Evolutionary conservation across 2,888 invertebrate species (phyloP).

Genomic region (Andrena marginata): DNA sequence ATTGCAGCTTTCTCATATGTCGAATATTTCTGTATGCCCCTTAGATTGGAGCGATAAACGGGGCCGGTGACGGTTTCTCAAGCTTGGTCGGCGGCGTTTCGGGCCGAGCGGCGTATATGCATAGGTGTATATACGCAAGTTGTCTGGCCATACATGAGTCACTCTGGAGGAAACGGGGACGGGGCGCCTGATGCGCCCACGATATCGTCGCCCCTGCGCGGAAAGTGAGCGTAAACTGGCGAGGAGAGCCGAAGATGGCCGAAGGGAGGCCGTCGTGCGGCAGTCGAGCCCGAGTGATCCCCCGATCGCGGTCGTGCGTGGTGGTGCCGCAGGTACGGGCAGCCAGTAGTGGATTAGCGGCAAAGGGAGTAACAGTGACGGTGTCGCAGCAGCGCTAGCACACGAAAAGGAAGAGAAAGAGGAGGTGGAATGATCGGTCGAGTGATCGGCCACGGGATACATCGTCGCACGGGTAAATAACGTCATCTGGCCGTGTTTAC

Average conservation of each 20-base stretch:
- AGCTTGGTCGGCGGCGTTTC: slow-evolving; percentile 10
- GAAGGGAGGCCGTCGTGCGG: slow-evolving; percentile 59
- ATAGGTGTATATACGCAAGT: slow-evolving; percentile 14
- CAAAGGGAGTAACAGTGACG: slow-evolving; percentile 33
- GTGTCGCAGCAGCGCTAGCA: slow-evolving; percentile 34
- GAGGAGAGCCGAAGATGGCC: slow-evolving; percentile 65
- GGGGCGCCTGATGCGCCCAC: slow-evolving; percentile 53
- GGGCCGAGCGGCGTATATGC: slow-evolving; percentile 19
- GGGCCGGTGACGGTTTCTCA: slow-evolving; percentile 36
- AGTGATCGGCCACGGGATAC: slow-evolving; percentile 22
- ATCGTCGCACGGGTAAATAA: slow-evolving; percentile 51
- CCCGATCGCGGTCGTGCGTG: slow-evolving; percentile 71
- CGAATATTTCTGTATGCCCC: slow-evolving; percentile 20
- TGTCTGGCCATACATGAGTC: slow-evolving; percentile 51
- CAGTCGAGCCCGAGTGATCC: slow-evolving; percentile 72
- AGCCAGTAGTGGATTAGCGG: slow-evolving; percentile 57
- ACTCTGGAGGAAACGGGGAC: slow-evolving; percentile 37
- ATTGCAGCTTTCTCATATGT: slow-evolving; percentile 3
- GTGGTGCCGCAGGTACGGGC: slow-evolving; percentile 58
- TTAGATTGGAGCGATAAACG: slow-evolving; percentile 34
- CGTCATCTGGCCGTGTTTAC: slow-evolving; percentile 22
- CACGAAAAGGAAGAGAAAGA: slow-evolving; percentile 17
- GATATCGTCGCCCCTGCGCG: slow-evolving; percentile 65
- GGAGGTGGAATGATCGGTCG: slow-evolving; percentile 37
- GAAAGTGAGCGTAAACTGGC: slow-evolving; percentile 69